Evolutionary conservation across 2,113 vertebrate species (phyloP), one percentile per base, ranked within the genome.

Genomic region (Origma solitaria): DNA sequence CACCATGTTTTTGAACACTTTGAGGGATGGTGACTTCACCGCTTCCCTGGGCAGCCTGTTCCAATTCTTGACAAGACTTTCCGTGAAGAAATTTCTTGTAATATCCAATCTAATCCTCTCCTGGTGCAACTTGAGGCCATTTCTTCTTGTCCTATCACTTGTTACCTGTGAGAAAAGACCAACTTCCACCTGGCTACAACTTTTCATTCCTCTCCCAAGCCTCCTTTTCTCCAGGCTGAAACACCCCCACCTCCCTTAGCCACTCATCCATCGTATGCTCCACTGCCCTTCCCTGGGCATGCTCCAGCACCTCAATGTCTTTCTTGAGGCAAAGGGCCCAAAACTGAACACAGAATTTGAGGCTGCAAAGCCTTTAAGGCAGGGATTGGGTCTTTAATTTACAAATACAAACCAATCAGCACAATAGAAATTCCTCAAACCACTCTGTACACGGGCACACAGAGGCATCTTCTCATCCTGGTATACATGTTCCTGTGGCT

Each of bases 361-460:
- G 10, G 15, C n/a, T 70, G 51, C 21, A 91, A 86, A 65, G 15
- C 2, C 8, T 64, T 70, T 25, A 44, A 47, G 24, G 20, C 31
- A 83, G 30, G 28, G 10, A 53, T 7, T 13, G 4, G 11, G 42
- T 72, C 31, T 77, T 70, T 28, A 61, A 56, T n/a, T 77, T 70
- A 78, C 25, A 58, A n/a, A 42, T 47, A 33, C 12, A 70, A 87
- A 71, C 18, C 35, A 54, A 35, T 27, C 42, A 49, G 15, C 16
- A 40, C 25, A 31, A 20, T 20, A 71, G 20, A 60, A 85, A 42
- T 54, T 61, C 44, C 70, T 92, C 51, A 57, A 35, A 33, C 7
- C 0, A 0, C 37, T 40, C 18, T 9, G 13, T 18, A 45, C 22
- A 9, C 0, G 0, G 28, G 25, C 25, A n/a, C 11, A 22, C 15